phyloP scores from a whole-genome alignment of 2,888 invertebrate species.

The Erynnis tages region DNA sequence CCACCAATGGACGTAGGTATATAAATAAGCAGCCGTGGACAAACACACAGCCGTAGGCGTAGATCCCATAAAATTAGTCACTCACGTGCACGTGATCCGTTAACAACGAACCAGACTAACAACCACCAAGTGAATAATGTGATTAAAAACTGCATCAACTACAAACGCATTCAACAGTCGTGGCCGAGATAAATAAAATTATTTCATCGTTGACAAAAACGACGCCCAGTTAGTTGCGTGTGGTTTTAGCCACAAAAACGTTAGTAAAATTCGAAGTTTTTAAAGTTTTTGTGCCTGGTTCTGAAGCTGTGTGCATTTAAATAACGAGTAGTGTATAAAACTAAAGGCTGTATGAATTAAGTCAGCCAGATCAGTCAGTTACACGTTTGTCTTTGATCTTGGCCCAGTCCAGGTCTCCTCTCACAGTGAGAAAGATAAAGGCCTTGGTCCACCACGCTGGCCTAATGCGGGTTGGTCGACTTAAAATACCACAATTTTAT shows the following conservation, averaged over 20 bases:
- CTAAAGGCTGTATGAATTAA: too few relatives aligned
- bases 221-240: slow-evolving; percentile 21
- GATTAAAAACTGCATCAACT: slow-evolving; percentile 74
- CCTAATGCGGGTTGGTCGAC: too few relatives aligned
- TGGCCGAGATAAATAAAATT: slow-evolving; percentile 69
- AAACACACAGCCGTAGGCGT: neutral
- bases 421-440: too few relatives aligned
- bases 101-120: slow-evolving; percentile 34
- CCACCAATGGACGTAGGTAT: neutral
- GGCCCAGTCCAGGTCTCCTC: too few relatives aligned
- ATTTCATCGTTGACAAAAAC: slow-evolving; percentile 48
- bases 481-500: too few relatives aligned
- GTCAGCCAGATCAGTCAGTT: too few relatives aligned
- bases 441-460: too few relatives aligned
- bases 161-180: slow-evolving; percentile 51
- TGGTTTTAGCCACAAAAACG: neutral
- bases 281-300: neutral
- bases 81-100: slow-evolving; percentile 19
- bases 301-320: too few relatives aligned
- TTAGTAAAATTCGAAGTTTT: neutral
- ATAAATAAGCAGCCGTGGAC: neutral
- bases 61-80: neutral
- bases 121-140: slow-evolving; percentile 69
- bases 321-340: too few relatives aligned
- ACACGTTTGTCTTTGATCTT: too few relatives aligned